Evolutionary conservation across 2,797 vertebrate species (phyloP).

Genomic region (Hoplostethus atlanticus): DNA sequence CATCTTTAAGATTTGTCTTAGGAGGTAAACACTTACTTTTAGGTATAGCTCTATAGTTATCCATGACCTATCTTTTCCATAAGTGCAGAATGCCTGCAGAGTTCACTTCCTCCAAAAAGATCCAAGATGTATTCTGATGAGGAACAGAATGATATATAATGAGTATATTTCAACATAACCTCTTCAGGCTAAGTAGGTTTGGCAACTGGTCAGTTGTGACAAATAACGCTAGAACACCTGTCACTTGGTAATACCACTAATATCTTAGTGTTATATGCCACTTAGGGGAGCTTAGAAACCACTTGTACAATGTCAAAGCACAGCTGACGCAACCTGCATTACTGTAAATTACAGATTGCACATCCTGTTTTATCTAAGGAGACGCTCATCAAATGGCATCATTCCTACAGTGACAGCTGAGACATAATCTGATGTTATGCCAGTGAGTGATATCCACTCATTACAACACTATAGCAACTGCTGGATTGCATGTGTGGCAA

Average conservation of each 20-base stretch:
- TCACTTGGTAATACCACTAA: background rate
- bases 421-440: background rate
- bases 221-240: background rate
- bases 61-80: background rate
- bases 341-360: background rate
- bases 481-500: background rate
- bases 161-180: background rate
- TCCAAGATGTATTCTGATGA: conserved; percentile 2
- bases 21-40: too few relatives aligned
- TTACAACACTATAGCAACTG: too few relatives aligned
- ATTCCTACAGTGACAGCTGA: background rate
- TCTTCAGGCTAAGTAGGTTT: background rate
- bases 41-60: background rate
- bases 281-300: too few relatives aligned
- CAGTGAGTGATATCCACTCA: background rate
- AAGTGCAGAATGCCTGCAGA: conserved; percentile 13
- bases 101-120: conserved; percentile 38
- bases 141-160: background rate
- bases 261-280: background rate
- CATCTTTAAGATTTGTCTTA: background rate
- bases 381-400: background rate
- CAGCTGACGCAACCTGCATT: background rate
- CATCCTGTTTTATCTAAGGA: background rate
- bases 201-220: background rate
- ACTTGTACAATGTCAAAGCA: background rate